phyloP scores from a whole-genome alignment of 2,888 invertebrate genomes.

The Aleiodes alternator region DNA sequence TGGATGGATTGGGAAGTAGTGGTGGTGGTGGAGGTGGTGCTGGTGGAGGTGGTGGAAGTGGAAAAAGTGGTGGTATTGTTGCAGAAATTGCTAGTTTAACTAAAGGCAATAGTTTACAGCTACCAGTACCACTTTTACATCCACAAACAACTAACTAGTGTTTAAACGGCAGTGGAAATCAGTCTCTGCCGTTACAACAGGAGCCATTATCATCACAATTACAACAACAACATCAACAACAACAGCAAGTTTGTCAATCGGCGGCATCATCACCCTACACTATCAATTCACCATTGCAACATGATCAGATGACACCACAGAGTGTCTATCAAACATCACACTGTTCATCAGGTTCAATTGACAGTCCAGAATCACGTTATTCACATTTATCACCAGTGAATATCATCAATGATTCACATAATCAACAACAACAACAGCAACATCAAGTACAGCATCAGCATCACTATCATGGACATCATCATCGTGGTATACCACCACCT shows the following conservation, averaged over 20 bases:
- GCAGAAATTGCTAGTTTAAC: slow-evolving; percentile 73
- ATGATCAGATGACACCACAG: slow-evolving; percentile 61
- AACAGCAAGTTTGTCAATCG: slow-evolving; percentile 27
- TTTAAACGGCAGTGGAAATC: slow-evolving; percentile 69
- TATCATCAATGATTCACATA: slow-evolving; percentile 60
- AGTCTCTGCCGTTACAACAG: slow-evolving; percentile 64
- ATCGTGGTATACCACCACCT: slow-evolving; percentile 66
- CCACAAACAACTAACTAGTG: slow-evolving; percentile 75
- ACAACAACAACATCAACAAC: slow-evolving; percentile 45
- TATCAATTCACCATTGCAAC: slow-evolving; percentile 20
- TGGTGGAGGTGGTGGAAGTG: slow-evolving; percentile 63
- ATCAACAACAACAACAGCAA: slow-evolving; percentile 45
- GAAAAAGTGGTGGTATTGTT: slow-evolving; percentile 64
- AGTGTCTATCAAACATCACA: slow-evolving; percentile 69
- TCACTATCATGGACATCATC: slow-evolving; percentile 52
- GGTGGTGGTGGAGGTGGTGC: slow-evolving; percentile 67
- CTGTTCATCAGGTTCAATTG: slow-evolving; percentile 47
- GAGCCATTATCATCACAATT: slow-evolving; percentile 52
- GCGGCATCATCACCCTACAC: slow-evolving; percentile 38
- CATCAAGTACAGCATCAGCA: slow-evolving; percentile 51
- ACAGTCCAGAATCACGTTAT: slow-evolving; percentile 60
- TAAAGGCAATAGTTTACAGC: slow-evolving; percentile 73
- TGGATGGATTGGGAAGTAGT: slow-evolving; percentile 68
- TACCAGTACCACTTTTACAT: slow-evolving; percentile 73
- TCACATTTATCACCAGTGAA: slow-evolving; percentile 63